These are phyloP conservation scores for Lepeophtheirus nordmannii DNA, from an alignment of 2,888 invertebrate species.

Conservation along the genomic window DNA sequence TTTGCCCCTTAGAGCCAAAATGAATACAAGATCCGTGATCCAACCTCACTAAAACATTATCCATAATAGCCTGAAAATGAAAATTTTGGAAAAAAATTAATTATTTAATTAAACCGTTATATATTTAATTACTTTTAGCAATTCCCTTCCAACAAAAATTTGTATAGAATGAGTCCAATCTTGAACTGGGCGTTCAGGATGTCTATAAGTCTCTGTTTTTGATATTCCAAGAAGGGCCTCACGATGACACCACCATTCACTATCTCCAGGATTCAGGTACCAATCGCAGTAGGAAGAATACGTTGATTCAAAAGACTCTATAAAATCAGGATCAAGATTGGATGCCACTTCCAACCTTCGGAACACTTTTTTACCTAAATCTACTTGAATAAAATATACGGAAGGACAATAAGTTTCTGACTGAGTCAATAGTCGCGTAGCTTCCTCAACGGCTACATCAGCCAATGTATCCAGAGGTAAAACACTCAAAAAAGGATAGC, in stretches of 20 bases:
- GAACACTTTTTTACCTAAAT: neutral
- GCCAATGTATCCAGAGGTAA: neutral
- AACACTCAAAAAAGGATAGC: constrained; percentile 1
- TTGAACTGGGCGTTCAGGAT: neutral
- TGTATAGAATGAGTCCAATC: neutral
- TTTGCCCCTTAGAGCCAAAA: neutral
- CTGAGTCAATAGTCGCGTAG: neutral
- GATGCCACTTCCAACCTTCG: neutral
- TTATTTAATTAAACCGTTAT: neutral
- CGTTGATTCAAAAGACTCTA: neutral
- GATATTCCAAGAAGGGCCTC: neutral
- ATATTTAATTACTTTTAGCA: neutral
- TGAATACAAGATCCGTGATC: neutral
- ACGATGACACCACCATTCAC: constrained; percentile 5
- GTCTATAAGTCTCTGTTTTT: neutral
- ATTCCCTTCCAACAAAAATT: neutral
- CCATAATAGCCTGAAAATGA: neutral
- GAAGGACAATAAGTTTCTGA: constrained; percentile 6
- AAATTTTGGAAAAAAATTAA: neutral
- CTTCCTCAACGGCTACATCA: neutral
- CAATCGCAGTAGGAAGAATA: neutral
- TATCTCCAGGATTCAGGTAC: neutral
- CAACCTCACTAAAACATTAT: neutral
- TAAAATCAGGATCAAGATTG: neutral
- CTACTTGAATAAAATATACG: neutral